Evolutionary conservation across 1,140 invertebrate genomes (phyloP).

Genomic region (Dendroctonus valens): DNA sequence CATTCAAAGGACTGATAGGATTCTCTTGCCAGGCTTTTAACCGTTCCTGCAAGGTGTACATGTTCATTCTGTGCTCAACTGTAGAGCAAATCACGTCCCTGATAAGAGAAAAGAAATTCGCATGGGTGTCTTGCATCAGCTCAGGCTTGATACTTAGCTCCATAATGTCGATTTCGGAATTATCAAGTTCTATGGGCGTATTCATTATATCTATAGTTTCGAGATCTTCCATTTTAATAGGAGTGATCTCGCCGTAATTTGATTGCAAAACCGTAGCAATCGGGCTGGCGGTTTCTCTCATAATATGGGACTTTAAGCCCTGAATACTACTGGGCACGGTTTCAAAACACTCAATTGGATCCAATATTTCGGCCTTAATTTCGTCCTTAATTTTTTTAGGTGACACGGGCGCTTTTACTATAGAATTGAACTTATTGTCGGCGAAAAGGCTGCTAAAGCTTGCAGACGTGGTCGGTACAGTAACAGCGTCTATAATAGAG

Average conservation of each 20-base stretch:
- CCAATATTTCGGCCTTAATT: slow-evolving; percentile 38
- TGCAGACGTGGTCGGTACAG: slow-evolving; percentile 17
- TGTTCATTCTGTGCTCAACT: slow-evolving; percentile 75
- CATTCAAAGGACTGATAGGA: slow-evolving; percentile 77
- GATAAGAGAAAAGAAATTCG: slow-evolving; percentile 79
- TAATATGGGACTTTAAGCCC: not conserved
- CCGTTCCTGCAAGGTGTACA: slow-evolving; percentile 70
- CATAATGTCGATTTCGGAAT: slow-evolving; percentile 59
- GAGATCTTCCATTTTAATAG: slow-evolving; percentile 55
- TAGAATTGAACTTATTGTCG: slow-evolving; percentile 25
- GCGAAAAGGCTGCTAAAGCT: slow-evolving; percentile 14
- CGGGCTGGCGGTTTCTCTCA: slow-evolving; percentile 9
- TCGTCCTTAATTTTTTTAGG: slow-evolving; percentile 36
- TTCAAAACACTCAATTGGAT: slow-evolving; percentile 7
- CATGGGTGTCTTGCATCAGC: slow-evolving; percentile 72
- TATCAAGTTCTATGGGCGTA: slow-evolving; percentile 62
- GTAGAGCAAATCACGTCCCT: slow-evolving; percentile 80
- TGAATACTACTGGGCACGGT: too few species aligned
- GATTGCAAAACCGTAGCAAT: slow-evolving; percentile 19
- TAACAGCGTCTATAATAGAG: slow-evolving; percentile 42
- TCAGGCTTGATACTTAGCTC: slow-evolving; percentile 51
- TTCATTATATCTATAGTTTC: slow-evolving; percentile 67
- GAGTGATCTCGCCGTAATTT: slow-evolving; percentile 47
- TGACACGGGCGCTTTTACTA: not conserved
- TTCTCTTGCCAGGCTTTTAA: slow-evolving; percentile 78